A percentile compares a stretch with the other conserved stretches of the same genome.
Conservation (phyloP, 2,797 vertebrate species). For the Cygnus olor region DNA sequence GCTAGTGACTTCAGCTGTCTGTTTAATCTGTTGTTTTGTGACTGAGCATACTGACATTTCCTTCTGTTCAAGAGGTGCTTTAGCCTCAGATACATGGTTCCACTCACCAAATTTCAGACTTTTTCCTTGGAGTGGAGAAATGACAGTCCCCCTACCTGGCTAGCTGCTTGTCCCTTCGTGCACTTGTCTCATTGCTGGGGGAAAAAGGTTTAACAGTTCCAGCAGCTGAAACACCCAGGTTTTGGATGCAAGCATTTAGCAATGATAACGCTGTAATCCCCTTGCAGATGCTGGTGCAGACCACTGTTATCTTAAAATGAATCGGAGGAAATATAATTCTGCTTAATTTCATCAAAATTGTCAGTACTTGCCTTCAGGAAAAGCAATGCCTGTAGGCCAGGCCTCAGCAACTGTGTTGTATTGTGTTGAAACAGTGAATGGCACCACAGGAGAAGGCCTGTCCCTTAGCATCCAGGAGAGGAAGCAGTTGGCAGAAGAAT, state of each 20-base stretch:
- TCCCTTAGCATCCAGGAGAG: slow-evolving; percentile 89
- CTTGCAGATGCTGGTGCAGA: background rate
- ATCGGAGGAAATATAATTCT: background rate
- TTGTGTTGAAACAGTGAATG: slow-evolving; percentile 87
- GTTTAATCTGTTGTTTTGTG: background rate
- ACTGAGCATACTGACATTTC: background rate
- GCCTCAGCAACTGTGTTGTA: slow-evolving; percentile 14
- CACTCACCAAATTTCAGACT: background rate
- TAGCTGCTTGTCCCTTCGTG: background rate
- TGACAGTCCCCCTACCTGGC: background rate
- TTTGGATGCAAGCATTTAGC: background rate
- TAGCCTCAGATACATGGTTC: background rate
- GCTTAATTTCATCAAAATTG: background rate
- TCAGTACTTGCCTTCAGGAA: background rate
- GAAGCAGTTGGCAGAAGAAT: slow-evolving; percentile 86
- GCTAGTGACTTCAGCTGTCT: background rate
- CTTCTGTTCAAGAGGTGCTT: background rate
- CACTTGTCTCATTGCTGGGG: background rate
- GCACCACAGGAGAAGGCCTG: slow-evolving; percentile 93
- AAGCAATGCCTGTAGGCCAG: background rate
- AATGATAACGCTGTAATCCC: background rate
- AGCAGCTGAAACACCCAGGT: background rate
- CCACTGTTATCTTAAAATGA: background rate
- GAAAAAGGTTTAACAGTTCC: background rate
- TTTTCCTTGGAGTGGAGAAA: background rate